Percentiles rank a stretch among this genome's conserved stretches.
Conservation (phyloP, 2,888 invertebrate species). For the Eristalis arbustorum region DNA sequence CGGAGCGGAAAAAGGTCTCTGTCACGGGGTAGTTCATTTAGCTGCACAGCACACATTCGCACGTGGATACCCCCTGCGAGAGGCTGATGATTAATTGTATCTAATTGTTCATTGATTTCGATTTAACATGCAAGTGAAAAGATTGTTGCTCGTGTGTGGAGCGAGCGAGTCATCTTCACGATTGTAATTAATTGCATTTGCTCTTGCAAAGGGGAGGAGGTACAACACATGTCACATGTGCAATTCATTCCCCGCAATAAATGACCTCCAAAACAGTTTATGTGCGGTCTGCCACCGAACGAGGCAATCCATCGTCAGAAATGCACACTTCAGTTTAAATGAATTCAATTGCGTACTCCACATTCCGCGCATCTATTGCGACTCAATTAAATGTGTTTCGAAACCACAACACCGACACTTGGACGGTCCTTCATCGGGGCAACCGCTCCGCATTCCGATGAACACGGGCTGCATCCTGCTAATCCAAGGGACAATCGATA, state of each 20-base stretch:
- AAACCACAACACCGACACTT: not conserved
- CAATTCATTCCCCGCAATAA: not conserved
- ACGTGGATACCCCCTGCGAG: not conserved
- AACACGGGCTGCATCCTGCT: not conserved
- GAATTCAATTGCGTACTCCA: not conserved
- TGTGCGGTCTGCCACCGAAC: not conserved
- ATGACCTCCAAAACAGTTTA: not conserved
- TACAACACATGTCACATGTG: not conserved
- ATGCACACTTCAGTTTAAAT: not conserved
- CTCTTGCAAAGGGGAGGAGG: no score
- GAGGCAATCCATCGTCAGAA: not conserved
- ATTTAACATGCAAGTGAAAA: slow-evolving; percentile 3
- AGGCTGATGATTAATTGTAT: slow-evolving; percentile 46
- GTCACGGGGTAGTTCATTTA: slow-evolving; percentile 51
- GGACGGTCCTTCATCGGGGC: not conserved
- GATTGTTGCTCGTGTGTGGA: not conserved
- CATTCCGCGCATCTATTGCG: not conserved
- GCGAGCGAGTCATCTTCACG: not conserved
- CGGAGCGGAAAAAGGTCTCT: slow-evolving; percentile 48
- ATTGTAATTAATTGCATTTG: no score
- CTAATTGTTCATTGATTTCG: slow-evolving; percentile 38
- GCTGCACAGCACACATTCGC: not conserved
- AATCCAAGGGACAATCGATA: not conserved
- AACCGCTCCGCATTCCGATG: no score
- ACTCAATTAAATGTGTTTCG: not conserved